Base-by-base conservation (phyloP, 2,888 invertebrate species). In the Eristalinus aeneus region DNA sequence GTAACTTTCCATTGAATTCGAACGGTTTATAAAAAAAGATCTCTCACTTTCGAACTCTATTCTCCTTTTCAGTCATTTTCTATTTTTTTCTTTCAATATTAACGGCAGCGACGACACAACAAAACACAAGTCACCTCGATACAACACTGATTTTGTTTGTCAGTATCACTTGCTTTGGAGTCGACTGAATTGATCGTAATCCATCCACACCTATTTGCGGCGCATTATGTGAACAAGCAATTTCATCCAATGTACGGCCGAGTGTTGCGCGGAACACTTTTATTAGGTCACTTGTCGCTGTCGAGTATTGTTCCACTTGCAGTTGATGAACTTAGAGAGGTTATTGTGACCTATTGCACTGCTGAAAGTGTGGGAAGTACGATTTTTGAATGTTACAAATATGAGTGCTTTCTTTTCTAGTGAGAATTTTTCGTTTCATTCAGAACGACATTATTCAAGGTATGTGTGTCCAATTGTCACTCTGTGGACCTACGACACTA, bases 181-280 rank as follows among this genome's bases (percentile, higher is more conserved):
- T 11, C 34, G 1, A 72, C 72, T 72, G 53, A 61, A 54, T 73
- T 53, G 63, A 63, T 54, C 11, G 12, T 64, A 54, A 63, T 73
- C 32, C 73, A 71, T 71, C 23, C 58, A 73, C 73, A 34, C 34
- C 34, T 64, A 54, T 54, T 53, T 63, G 58, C 10, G 22, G 9
- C 56, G 23, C 56, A 22, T 12, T 23, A 56, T 22, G 6, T 46
- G 46, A 16, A 46, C 46, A 46, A 16, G 46, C 16, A 46, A 16
- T 46, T 46, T 46, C 46, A 46, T 46, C 16, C 46, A 46, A 46
- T 46, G 16, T 16, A 46, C 1, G 46, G 16, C 46, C 16, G 8
- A 46, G 46, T n/a, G 46, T 46, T 46, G 46, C 46, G 46, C 46
- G 46, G 16, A 46, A 46, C 16, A 16, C 46, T 46, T 16, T 46